Conservation (phyloP, 1,140 invertebrate species). For the Coptotermes formosanus region DNA sequence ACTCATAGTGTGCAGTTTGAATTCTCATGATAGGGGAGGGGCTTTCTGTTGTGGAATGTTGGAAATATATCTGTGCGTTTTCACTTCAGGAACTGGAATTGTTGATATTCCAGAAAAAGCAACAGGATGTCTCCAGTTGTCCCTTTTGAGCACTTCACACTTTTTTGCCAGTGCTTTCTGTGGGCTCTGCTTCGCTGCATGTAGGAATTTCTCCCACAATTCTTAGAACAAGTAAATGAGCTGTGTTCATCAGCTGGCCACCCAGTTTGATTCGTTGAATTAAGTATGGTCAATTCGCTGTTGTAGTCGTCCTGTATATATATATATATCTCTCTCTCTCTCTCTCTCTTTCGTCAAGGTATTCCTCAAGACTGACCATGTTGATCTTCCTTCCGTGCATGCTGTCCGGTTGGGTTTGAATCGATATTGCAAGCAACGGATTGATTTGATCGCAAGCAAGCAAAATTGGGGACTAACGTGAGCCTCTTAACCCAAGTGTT, state of each 20-base stretch:
- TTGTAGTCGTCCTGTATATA: background rate
- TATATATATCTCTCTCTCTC: background rate
- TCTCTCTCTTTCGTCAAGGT: constrained; percentile 14
- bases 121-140: constrained; percentile 10
- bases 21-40: background rate
- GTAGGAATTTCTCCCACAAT: constrained; percentile 3
- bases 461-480: constrained; percentile 16
- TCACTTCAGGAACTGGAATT: too few species aligned
- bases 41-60: background rate
- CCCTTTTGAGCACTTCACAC: constrained; percentile 23
- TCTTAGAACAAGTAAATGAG: constrained; percentile 8
- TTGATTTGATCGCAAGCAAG: constrained; percentile 18
- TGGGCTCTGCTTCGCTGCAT: constrained; percentile 22
- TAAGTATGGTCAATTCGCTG: background rate
- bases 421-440: constrained; percentile 10
- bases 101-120: constrained; percentile 4
- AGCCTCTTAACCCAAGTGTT: constrained; percentile 23
- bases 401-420: background rate
- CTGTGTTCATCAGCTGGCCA: background rate
- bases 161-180: constrained; percentile 5
- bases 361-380: background rate
- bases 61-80: too few species aligned
- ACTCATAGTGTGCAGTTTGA: background rate
- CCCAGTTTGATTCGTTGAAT: background rate
- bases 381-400: constrained; percentile 2